Evolutionary conservation across 2,888 invertebrate species (phyloP).

Genomic region (Sinhomidia bicolor): DNA sequence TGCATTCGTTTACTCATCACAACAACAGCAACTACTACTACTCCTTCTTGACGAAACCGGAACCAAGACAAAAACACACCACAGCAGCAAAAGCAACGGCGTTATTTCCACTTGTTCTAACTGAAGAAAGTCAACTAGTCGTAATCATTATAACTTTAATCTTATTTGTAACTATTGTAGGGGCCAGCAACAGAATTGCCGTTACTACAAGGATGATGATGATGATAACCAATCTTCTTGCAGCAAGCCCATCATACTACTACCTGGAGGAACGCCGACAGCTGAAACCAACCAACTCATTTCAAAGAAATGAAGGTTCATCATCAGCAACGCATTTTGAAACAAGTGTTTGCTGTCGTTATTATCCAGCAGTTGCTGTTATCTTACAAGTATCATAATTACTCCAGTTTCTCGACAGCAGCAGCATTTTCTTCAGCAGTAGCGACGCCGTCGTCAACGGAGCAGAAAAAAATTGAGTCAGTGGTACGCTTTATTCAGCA

Average conservation of each 20-base stretch:
- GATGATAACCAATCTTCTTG: not conserved
- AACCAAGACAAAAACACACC: conserved; percentile 3
- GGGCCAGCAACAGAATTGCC: not conserved
- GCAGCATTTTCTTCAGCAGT: not conserved
- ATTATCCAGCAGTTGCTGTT: not conserved
- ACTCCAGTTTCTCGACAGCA: not conserved
- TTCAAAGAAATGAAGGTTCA: not conserved
- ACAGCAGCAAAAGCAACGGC: not conserved
- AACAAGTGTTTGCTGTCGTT: not conserved
- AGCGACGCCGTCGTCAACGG: not conserved
- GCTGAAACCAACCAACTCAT: not conserved
- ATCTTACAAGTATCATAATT: not conserved
- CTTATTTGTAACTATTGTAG: conserved; percentile 18
- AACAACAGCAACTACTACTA: too few relatives aligned
- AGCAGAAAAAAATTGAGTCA: not conserved
- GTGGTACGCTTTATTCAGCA: conserved; percentile 39
- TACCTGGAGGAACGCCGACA: not conserved
- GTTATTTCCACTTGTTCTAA: not conserved
- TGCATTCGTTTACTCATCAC: not conserved
- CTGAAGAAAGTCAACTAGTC: not conserved
- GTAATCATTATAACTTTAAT: conserved; percentile 14
- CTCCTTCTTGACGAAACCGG: conserved; percentile 4
- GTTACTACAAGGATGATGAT: not conserved
- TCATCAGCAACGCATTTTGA: not conserved
- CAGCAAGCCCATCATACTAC: not conserved